phyloP scores from a whole-genome alignment of 2,888 invertebrate species.

The Abrostola tripartita region DNA sequence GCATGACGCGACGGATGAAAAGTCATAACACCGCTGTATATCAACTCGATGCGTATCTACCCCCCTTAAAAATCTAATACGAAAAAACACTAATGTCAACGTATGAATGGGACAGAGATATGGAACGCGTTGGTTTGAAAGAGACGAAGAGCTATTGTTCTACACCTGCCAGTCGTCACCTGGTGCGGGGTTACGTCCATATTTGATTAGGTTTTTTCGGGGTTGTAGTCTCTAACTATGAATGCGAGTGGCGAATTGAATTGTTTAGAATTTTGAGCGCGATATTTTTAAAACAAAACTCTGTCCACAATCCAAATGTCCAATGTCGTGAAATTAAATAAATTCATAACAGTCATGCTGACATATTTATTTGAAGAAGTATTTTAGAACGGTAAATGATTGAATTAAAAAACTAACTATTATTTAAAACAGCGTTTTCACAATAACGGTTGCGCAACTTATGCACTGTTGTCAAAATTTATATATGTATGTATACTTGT shows the following conservation, averaged over 20 bases:
- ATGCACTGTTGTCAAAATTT: no score
- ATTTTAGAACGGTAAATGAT: constrained; percentile 22
- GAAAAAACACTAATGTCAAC: constrained; percentile 75
- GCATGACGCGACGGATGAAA: constrained; percentile 72
- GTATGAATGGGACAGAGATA: constrained; percentile 58
- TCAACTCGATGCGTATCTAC: constrained; percentile 73
- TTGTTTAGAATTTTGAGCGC: constrained; percentile 55
- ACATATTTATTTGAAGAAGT: constrained; percentile 38
- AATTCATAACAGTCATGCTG: constrained; percentile 39
- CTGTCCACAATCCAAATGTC: constrained; percentile 18
- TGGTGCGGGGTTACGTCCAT: constrained; percentile 78
- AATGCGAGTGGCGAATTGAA: constrained; percentile 64
- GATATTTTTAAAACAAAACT: constrained; percentile 41
- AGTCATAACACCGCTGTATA: constrained; percentile 73
- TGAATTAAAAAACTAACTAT: constrained; percentile 10
- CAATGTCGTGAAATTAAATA: constrained; percentile 37
- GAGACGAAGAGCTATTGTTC: constrained; percentile 74
- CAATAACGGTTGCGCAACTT: no score
- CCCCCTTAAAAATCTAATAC: constrained; percentile 74
- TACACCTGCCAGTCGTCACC: constrained; percentile 84
- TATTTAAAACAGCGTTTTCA: not conserved
- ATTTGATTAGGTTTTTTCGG: constrained; percentile 84
- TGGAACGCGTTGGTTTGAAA: constrained; percentile 64
- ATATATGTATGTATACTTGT: no score
- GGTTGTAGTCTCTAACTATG: constrained; percentile 76